Evolutionary conservation across 2,113 vertebrate species (phyloP), one percentile per base, ranked within the genome.

Genomic region (Lepisosteus osseus): DNA sequence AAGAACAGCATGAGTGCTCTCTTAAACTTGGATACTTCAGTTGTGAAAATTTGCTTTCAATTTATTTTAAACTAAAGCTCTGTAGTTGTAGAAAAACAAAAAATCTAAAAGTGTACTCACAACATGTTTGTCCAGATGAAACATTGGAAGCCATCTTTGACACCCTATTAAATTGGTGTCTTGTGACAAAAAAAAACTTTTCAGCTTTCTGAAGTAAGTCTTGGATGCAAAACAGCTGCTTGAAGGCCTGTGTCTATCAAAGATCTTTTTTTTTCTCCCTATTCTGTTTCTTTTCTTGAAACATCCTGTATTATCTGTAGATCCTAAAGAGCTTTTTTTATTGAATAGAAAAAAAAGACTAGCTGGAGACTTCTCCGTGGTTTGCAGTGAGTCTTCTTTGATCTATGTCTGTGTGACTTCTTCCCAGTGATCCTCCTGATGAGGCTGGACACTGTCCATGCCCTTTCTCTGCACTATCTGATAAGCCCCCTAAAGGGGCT

Each of bases 401-500:
- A 96, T 98, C 92, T 94, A 85, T 83, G 84, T 65, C 90, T 91
- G 77, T 72, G 72, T 86, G 93, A 90, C 91, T 91, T 92, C 90
- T 94, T 92, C 87, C 86, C 90, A 87, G 84, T 93, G 94, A 96
- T 96, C 95, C 95, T 90, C 92, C 94, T 91, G 83, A 87, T 86
- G 92, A 92, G 83, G 87, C 91, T 91, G 90, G 93, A 95, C 91
- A 90, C 90, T 95, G 76, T 94, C 93, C 93, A 93, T 94, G 89
- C 89, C 91, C 88, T 92, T 92, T 91, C 89, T 89, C 89, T 89
- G 85, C 75, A n/a, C 87, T 92, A 82, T 90, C 87, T 87, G 94
- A 94, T 92, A 91, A 92, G 89, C 84, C 79, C 85, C 87, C 80
- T 87, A 86, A 81, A 90, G 83, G 84, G 85, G 83, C 83, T 78